These are phyloP conservation scores for Cyphomyrus discorhynchus DNA, from an alignment of 2,113 vertebrate genomes.

Conservation along the genomic window DNA sequence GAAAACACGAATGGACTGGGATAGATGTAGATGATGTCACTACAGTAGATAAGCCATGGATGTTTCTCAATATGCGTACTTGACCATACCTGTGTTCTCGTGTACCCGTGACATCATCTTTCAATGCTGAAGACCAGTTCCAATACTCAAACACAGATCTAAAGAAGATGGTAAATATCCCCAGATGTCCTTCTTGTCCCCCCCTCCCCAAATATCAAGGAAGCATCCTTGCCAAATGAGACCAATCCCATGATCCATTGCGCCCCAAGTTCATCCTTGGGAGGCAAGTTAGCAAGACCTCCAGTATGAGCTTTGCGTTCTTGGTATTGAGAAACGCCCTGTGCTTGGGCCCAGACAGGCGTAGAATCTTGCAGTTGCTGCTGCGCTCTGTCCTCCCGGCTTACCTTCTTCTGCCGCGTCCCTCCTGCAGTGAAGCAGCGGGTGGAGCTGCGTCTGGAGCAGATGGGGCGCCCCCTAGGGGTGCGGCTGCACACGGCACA, in stretches of 20 bases:
- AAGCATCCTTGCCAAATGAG: neutral
- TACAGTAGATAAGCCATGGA: neutral
- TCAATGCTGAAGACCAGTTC: neutral
- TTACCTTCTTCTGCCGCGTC: neutral
- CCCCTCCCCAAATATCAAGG: neutral
- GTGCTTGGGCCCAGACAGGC: neutral
- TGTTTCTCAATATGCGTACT: neutral
- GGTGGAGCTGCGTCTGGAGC: slow-evolving; percentile 81
- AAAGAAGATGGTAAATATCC: neutral
- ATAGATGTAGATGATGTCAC: neutral
- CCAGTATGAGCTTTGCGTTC: neutral
- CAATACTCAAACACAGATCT: neutral
- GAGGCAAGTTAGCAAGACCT: neutral
- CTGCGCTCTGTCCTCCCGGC: neutral
- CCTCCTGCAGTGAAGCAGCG: slow-evolving; percentile 70
- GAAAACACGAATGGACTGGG: neutral
- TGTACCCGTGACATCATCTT: neutral
- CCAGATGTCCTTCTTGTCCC: neutral
- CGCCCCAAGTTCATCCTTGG: neutral
- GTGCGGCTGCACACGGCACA: slow-evolving; percentile 79
- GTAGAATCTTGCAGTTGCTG: neutral
- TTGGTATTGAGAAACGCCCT: neutral
- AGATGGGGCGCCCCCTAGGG: slow-evolving; percentile 74
- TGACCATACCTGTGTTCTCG: neutral
- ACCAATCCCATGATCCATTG: neutral